Conservation (phyloP, 1,140 invertebrate genomes). For the Aphelinus certus region DNA sequence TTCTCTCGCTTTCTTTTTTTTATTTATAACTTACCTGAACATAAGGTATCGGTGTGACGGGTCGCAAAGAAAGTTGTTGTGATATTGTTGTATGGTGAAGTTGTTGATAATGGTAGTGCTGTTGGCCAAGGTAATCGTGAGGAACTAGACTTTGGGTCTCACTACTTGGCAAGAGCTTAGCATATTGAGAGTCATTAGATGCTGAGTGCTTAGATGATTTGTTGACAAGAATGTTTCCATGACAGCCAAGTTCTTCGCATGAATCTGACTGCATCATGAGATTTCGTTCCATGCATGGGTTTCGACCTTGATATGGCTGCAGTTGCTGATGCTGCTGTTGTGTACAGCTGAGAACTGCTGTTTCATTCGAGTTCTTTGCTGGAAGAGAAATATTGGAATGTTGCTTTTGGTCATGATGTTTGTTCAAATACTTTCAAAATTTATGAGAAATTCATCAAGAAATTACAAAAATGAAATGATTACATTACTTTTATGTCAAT, state of each 20-base stretch:
- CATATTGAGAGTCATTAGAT: constrained; percentile 49
- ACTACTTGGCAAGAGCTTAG: constrained; percentile 41
- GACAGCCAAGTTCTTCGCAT: constrained; percentile 67
- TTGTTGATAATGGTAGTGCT: constrained; percentile 44
- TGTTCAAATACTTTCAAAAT: too few relatives aligned
- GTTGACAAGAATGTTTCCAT: constrained; percentile 75
- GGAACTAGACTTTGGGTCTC: constrained; percentile 64
- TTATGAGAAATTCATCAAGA: too few relatives aligned
- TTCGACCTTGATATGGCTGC: constrained; percentile 87
- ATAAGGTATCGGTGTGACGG: constrained; percentile 75
- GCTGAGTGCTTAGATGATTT: constrained; percentile 73
- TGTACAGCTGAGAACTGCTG: constrained; percentile 43
- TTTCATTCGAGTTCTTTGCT: constrained; percentile 67
- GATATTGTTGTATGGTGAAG: constrained; percentile 36
- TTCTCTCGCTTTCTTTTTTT: too few relatives aligned
- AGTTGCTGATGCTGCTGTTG: constrained; percentile 58
- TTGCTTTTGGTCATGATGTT: too few relatives aligned
- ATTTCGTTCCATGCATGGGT: constrained; percentile 90
- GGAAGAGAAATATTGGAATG: constrained; percentile 1
- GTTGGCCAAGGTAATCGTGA: constrained; percentile 63
- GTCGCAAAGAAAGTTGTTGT: constrained; percentile 51
- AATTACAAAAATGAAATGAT: too few relatives aligned
- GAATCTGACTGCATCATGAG: constrained; percentile 71
- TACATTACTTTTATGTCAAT: too few relatives aligned
- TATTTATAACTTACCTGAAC: constrained; percentile 63